Base-by-base conservation (phyloP, 2,888 invertebrate species). In the Seira sanloemensis region DNA sequence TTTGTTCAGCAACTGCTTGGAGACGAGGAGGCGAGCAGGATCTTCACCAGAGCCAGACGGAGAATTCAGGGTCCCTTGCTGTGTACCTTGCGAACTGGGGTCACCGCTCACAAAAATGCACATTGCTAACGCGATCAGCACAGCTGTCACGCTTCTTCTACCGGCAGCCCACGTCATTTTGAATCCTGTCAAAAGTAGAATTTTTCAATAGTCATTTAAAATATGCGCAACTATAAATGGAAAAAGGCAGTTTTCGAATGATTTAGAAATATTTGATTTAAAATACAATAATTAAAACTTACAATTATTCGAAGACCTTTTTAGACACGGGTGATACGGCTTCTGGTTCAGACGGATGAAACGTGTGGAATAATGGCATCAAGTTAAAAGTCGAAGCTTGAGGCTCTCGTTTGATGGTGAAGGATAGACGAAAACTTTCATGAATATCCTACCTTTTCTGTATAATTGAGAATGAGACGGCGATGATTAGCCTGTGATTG, bases 1-100 rank as follows among this genome's bases (percentile, higher is more conserved):
- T 92, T 96, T 97, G 91, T 99, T 99, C 85, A 98, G 93, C 90
- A 99, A 95, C 92, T 97, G 96, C 92, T 99, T 99, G 9, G 97
- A 96, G 24, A 97, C 95, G 86, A 99, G 92, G 71, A 99, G 92
- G 90, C 95, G 94, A 21, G 98, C 98, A 21, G 87, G 83, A 1
- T 85, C 86, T n/a, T 87, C 87, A 16, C 89, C 92, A 92, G 1
- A 89, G n/a, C 23, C 27, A 5, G 77, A 26, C 1, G 58, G 83
- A 19, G 72, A 62, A 58, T 84, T 84, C 1, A 84, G 24, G n/a
- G 84, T 84, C 12, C 84, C 84, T 24, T 74, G 79, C 21, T 78
- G 83, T 19, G 66, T 21, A 1, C 74, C 74, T 58, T 72, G 73
- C 18, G 79, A 74, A 16, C 66, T 65, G 7, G 67, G 78, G 54